Evolutionary conservation across 2,888 invertebrate genomes (phyloP), one percentile per base, ranked within the genome.

Genomic region (Ectemnius lituratus): DNA sequence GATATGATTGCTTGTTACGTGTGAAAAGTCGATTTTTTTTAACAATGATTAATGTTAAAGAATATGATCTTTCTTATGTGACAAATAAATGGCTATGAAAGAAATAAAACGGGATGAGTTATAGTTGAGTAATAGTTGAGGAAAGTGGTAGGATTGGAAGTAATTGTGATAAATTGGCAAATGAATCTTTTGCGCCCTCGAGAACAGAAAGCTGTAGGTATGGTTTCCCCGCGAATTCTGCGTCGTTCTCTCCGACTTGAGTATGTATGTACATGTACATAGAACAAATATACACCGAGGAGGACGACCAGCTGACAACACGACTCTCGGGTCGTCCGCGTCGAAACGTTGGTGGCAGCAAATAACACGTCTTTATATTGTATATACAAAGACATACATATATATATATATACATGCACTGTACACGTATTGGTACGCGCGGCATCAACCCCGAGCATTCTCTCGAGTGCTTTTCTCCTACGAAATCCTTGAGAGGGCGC

Each of bases 301-400:
- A 62, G 67, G 37, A 37, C 37, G 37, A 37, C 8, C 37, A 37
- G 37, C 11, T 37, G 37, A 37, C 37, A 37, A 37, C 37, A 11
- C 37, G 37, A 65, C 49, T 59, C 23, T 37, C 20, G 62, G 45
- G 62, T 72, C 69, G 61, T 28, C 62, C 63, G 27, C 23, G 64
- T 61, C 62, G 64, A 80, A 74, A 85, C 84, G 88, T 87, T 89
- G 89, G 89, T 89, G 88, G 89, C 89, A 89, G 89, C 89, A 89
- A 88, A 89, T 89, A 88, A 88, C 88, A 88, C 89, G 87, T 88
- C 23, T 23, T 23, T 23, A 23, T 23, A 23, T 23, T 23, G 23
- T 23, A 23, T 23, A 23, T 23, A 23, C 23, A 23, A 2, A 23
- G 2, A 76, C 72, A 37, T 37, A 37, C 37, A 37, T 11, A 37